A percentile compares a stretch with the other conserved stretches of the same genome.
Evolutionary conservation across 2,113 vertebrate species (phyloP).

Genomic region (Micromys minutus): DNA sequence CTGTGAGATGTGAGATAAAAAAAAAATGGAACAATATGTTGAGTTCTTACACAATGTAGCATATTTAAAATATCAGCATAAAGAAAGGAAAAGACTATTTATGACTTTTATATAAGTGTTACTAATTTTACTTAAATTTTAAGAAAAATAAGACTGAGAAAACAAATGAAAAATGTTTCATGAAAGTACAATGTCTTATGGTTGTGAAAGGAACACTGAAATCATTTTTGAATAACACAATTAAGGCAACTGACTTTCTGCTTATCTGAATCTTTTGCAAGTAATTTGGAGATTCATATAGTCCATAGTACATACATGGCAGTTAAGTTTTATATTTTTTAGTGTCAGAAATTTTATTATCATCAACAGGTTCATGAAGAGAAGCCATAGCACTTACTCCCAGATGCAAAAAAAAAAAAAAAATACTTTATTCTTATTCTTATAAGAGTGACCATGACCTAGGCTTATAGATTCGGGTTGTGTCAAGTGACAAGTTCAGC

Average conservation of each 20-base stretch:
- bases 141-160: background rate
- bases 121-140: background rate
- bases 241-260: background rate
- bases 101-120: background rate
- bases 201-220: background rate
- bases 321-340: background rate
- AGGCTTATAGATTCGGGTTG: background rate
- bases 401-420: too few relatives aligned
- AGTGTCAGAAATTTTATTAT: background rate
- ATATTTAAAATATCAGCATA: background rate
- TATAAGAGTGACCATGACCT: background rate
- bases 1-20: background rate
- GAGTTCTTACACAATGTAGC: background rate
- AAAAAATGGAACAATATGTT: background rate
- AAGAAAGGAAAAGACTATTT: background rate
- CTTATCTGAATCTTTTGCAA: background rate
- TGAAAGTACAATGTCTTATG: background rate
- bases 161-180: slow-evolving; percentile 3
- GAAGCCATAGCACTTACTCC: background rate
- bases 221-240: background rate
- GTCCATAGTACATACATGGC: background rate
- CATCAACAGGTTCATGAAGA: background rate
- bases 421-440: background rate
- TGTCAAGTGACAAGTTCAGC: background rate
- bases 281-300: background rate